Evolutionary conservation across 2,888 invertebrate genomes (phyloP).

Genomic region (Danaus chrysippus): DNA sequence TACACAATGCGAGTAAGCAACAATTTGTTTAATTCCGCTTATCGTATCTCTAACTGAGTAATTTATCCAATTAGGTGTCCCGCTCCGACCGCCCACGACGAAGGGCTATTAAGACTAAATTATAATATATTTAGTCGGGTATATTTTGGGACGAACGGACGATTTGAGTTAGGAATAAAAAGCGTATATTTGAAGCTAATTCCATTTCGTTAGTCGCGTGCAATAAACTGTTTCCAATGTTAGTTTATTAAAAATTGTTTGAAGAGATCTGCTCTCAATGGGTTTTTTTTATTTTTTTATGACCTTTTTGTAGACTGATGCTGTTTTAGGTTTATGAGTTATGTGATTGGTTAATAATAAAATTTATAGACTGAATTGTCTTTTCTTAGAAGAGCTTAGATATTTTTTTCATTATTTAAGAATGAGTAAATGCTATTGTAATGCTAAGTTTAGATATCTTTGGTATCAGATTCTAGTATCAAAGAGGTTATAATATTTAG

Average conservation of each 20-base stretch:
- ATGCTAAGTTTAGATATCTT: too few relatives aligned
- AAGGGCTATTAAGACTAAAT: constrained; percentile 72
- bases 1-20: constrained; percentile 54
- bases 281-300: not conserved
- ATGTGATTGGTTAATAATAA: not conserved
- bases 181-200: constrained; percentile 21
- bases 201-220: constrained; percentile 19
- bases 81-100: constrained; percentile 66
- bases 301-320: not conserved
- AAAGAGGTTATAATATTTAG: too few relatives aligned
- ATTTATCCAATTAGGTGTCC: constrained; percentile 74
- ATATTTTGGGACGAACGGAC: constrained; percentile 38
- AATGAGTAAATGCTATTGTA: too few relatives aligned
- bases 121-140: constrained; percentile 74
- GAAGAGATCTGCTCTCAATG: not conserved
- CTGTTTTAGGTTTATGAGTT: not conserved
- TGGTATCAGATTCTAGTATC: too few relatives aligned
- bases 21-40: constrained; percentile 73
- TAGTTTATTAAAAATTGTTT: not conserved
- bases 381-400: too few relatives aligned
- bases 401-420: too few relatives aligned
- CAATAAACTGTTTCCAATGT: constrained; percentile 6
- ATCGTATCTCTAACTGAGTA: constrained; percentile 73
- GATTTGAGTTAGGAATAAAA: constrained; percentile 23
- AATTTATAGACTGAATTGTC: too few relatives aligned